Percentiles rank a stretch among this genome's conserved stretches.
Evolutionary conservation across 2,797 vertebrate species (phyloP).

Genomic region (Alfaro cultratus): DNA sequence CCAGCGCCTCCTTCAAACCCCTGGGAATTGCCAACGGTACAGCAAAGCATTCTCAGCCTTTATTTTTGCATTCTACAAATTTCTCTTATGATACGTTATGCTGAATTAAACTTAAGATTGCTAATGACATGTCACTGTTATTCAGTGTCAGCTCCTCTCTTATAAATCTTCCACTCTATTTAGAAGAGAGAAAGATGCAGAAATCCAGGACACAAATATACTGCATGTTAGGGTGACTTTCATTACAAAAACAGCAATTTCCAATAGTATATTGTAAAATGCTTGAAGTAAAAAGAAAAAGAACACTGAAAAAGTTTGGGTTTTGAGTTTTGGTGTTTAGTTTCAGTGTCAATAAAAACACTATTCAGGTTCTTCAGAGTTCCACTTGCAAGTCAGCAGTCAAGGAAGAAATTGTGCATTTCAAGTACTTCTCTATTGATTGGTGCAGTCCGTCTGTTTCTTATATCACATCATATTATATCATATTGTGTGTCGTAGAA

Average conservation of each 20-base stretch:
- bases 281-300: too few relatives aligned
- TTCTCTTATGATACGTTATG: neutral
- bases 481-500: neutral
- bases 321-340: neutral
- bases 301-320: neutral
- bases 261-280: neutral
- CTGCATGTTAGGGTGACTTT: neutral
- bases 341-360: neutral
- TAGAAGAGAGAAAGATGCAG: neutral
- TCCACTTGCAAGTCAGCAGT: neutral
- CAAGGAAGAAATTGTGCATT: neutral
- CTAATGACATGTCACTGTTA: neutral
- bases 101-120: neutral
- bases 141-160: neutral
- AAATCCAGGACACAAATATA: neutral
- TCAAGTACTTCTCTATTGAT: neutral
- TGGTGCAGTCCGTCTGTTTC: neutral
- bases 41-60: slow-evolving; percentile 61
- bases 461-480: neutral
- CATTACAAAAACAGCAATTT: neutral
- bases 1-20: slow-evolving; percentile 96
- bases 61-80: neutral
- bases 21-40: slow-evolving; percentile 93
- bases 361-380: neutral
- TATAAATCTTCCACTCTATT: too few relatives aligned